Base-by-base conservation (phyloP, 2,113 vertebrate genomes). In the Phoenicopterus ruber region DNA sequence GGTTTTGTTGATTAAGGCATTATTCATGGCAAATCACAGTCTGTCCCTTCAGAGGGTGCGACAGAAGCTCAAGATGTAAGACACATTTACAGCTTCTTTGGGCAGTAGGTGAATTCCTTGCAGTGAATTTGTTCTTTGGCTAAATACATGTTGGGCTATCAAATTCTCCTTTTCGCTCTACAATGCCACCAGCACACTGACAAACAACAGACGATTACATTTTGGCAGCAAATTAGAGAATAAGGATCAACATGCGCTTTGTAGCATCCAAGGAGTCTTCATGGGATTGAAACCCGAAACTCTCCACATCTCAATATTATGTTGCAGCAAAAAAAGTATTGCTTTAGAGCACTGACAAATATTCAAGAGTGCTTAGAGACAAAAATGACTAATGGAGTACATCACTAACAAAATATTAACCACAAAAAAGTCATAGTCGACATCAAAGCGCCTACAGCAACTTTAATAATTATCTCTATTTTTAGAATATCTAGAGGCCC, bases 271-370 rank as follows among this genome's bases (percentile, higher is more conserved):
- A 86, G 46, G 59, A 81, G 46, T 7, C 31, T 94, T 93, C 54
- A 70, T 9, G 54, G 69, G 65, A 92, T 22, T 91, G 91, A 95
- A 95, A 94, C 36, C 40, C 76, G 92, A 95, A 92, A 94, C 92
- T 91, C 28, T 78, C 25, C 2, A 2, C 44, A 61, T 84, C 76
- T 82, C 54, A 61, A 5, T 76, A 47, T 40, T 34, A 67, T 25
- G 38, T 52, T 94, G 38, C 42, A 83, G 42, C 3, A 78, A 83
- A 49, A 73, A 58, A 88, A 34, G 3, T 31, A 57, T 36, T 95
- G 31, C 36, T 94, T 91, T 71, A 86, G 61, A 80, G 19, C 25
- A 73, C 50, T 57, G 69, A 79, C 42, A 94, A 89, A 63, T 42
- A 67, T 15, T 31, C 55, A 69, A 52, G 25, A 58, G 65, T 28